Percentiles rank a stretch among this genome's conserved stretches.
phyloP scores from a whole-genome alignment of 2,888 invertebrate species.

The Melolontha melolontha region DNA sequence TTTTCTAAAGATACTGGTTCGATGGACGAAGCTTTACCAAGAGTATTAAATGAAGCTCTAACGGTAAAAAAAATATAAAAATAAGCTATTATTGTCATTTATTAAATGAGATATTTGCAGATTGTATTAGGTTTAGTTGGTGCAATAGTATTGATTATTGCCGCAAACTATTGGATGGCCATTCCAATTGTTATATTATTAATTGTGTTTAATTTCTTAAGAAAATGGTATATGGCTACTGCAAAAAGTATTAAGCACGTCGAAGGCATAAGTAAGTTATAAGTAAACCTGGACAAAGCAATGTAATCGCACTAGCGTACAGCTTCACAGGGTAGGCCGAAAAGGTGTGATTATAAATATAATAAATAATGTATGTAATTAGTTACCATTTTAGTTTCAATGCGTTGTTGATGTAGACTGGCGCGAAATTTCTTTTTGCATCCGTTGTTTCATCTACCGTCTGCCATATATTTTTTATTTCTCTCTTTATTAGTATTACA shows the following conservation, averaged over 20 bases:
- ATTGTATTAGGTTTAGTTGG: conserved; percentile 69
- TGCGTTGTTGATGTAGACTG: no score
- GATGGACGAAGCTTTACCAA: conserved; percentile 76
- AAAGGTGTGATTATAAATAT: no score
- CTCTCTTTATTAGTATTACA: no score
- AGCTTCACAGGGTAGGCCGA: no score
- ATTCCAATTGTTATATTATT: conserved; percentile 72
- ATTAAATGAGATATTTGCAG: conserved; percentile 68
- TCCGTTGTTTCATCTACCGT: no score
- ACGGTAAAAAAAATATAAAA: conserved; percentile 70
- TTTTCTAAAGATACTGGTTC: conserved; percentile 84
- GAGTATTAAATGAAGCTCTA: conserved; percentile 70
- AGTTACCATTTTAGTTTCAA: no score
- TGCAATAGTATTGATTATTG: conserved; percentile 74
- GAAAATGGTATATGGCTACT: conserved; percentile 74
- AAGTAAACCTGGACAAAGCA: no score
- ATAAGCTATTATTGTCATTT: conserved; percentile 74
- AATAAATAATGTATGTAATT: no score
- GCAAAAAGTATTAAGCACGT: conserved; percentile 78
- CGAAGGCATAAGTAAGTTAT: conserved; percentile 67
- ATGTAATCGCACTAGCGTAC: no score
- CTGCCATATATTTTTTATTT: no score
- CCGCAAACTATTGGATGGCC: conserved; percentile 74
- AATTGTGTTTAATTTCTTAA: conserved; percentile 72
- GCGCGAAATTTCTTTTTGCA: no score